Evolutionary conservation across 2,797 vertebrate species (phyloP), one percentile per base, ranked within the genome.

Genomic region (Acanthopagrus latus): DNA sequence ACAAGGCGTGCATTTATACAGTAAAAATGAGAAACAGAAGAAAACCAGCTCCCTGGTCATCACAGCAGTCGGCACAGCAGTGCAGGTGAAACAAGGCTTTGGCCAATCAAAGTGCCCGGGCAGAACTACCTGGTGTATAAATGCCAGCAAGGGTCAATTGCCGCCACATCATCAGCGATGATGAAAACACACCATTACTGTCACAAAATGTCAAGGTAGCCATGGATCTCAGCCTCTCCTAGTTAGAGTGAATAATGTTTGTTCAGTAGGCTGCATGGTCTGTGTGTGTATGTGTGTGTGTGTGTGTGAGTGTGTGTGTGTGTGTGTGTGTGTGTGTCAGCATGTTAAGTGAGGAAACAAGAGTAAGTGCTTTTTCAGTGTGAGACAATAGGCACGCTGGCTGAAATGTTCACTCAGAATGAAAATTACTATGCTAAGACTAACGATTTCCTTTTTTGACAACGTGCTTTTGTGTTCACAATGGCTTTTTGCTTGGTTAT

Each of bases 141-240:
- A 90, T 88, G 89, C 89, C 85, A 89, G 80, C n/a, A 3, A 50
- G 81, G 91, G 91, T 90, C 88, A 91, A 90, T 82, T 91, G 85
- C 68, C 14, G 64, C 64, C 44, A 78, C 81, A 89, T 91, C 85
- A 89, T 89, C 84, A 64, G 83, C 55, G 23, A 80, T 89, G 87
- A 91, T 87, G 87, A 90, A 90, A 92, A 89, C 85, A 89, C 85
- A 81, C 89, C 76, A 89, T 89, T 88, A 84, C 90, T 82, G 88
- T 89, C 88, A 74, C 71, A 76, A 83, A 89, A 91, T 90, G 91
- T 90, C 89, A 91, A 56, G 27, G 54, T 41, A 81, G 79, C 86
- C 78, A 87, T 78, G 75, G 87, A 90, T 90, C 81, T 78, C 66
- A 87, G 82, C 70, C 79, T 66, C 59, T 84, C 64, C 70, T 71